phyloP scores from a whole-genome alignment of 2,797 vertebrate species.

The Acrossocheilus fasciatus region DNA sequence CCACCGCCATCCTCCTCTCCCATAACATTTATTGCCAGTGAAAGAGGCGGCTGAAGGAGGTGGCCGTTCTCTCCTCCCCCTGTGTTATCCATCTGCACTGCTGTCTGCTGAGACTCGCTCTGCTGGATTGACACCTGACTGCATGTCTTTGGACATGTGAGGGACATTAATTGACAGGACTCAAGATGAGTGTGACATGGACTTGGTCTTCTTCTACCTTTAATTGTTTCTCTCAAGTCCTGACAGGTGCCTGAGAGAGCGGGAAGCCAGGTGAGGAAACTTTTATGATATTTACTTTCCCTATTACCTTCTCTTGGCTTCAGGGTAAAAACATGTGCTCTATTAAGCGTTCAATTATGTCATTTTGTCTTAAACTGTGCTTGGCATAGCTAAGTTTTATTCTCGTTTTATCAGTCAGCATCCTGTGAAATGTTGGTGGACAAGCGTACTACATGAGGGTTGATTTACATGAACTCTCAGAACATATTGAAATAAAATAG shows the following conservation, averaged over 20 bases:
- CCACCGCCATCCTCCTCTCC: conserved; percentile 54
- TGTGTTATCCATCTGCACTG: conserved; percentile 26
- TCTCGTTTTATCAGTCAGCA: not conserved
- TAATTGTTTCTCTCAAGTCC: conserved; percentile 26
- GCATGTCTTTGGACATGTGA: not conserved
- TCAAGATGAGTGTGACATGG: conserved; percentile 36
- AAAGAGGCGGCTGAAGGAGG: conserved; percentile 47
- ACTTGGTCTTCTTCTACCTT: not conserved
- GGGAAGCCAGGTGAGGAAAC: conserved; percentile 47
- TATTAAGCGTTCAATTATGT: not conserved
- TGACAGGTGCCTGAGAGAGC: conserved; percentile 41
- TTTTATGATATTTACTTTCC: conserved; percentile 30
- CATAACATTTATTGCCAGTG: conserved; percentile 45
- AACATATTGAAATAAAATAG: not conserved
- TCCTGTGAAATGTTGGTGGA: not conserved
- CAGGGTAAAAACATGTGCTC: not conserved
- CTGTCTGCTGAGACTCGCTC: conserved; percentile 27
- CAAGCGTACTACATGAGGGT: not conserved
- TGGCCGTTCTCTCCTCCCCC: conserved; percentile 22
- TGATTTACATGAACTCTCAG: not conserved
- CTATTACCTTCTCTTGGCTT: conserved; percentile 1
- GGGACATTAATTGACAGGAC: conserved; percentile 6
- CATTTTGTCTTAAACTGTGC: not conserved
- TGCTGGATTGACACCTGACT: conserved; percentile 22
- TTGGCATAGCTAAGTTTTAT: not conserved